These are phyloP conservation scores for Tapera naevia DNA, from an alignment of 2,797 vertebrate species.

Conservation along the genomic window DNA sequence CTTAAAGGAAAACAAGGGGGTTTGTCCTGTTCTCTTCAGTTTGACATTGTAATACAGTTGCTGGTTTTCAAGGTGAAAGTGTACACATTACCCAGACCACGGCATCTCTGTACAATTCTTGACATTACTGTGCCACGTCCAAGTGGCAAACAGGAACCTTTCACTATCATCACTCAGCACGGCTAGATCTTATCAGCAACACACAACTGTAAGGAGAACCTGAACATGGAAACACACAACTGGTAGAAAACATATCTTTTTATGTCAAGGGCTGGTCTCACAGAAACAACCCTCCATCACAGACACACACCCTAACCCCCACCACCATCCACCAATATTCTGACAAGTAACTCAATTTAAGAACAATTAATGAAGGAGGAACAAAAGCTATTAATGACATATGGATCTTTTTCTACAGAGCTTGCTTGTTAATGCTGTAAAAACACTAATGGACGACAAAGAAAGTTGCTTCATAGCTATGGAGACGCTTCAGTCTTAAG, in stretches of 20 bases:
- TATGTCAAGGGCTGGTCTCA: background rate
- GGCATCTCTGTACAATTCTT: background rate
- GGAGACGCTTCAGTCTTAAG: background rate
- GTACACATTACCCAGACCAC: background rate
- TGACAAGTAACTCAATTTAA: background rate
- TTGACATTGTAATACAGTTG: background rate
- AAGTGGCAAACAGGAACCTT: background rate
- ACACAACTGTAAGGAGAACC: background rate
- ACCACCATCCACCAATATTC: background rate
- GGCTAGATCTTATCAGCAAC: background rate
- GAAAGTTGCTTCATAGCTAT: fast-evolving
- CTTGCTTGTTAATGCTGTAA: background rate
- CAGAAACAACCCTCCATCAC: background rate
- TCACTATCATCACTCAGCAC: background rate
- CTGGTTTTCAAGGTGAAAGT: background rate
- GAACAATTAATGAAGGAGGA: background rate
- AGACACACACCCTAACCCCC: too few relatives aligned
- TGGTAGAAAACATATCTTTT: background rate
- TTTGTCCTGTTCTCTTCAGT: background rate
- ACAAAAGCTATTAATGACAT: background rate
- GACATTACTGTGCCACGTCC: background rate
- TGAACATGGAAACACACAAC: background rate
- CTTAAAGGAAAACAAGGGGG: background rate
- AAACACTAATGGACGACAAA: background rate
- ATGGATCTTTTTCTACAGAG: background rate